Evolutionary conservation across 2,797 vertebrate genomes (phyloP).

Genomic region (Lepidocolaptes lacrymiger): DNA sequence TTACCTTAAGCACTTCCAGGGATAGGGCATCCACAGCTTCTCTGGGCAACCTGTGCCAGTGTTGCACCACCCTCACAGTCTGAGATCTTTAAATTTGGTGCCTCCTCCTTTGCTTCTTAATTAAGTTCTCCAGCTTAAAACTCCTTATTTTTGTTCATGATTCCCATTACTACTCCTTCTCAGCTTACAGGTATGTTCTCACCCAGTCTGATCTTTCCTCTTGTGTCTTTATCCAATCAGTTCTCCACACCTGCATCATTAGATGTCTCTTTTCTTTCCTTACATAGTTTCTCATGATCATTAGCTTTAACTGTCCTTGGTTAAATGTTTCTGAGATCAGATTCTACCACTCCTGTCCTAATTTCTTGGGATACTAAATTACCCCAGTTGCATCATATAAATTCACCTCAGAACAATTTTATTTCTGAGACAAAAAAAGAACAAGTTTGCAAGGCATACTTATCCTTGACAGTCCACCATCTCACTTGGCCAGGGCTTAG

Average conservation of each 20-base stretch:
- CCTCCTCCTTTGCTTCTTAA: neutral
- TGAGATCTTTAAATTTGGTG: neutral
- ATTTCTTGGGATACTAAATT: neutral
- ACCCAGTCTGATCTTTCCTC: neutral
- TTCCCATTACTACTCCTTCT: neutral
- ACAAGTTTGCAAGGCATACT: neutral
- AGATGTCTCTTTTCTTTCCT: neutral
- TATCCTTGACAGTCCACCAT: constrained; percentile 26
- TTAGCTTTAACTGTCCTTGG: neutral
- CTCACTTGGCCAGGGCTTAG: constrained; percentile 13
- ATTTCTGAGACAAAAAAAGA: neutral
- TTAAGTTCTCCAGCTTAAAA: neutral
- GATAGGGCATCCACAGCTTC: neutral
- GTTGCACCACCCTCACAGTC: neutral
- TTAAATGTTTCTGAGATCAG: neutral
- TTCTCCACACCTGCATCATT: neutral
- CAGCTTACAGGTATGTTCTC: neutral
- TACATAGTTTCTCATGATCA: neutral
- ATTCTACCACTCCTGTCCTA: neutral
- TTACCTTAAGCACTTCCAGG: neutral
- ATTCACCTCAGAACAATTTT: neutral
- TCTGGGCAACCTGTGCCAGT: neutral
- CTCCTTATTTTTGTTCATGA: neutral
- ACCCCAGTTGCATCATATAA: neutral
- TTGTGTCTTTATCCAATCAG: neutral